A percentile compares a stretch with the other conserved stretches of the same genome.
phyloP scores from a whole-genome alignment of 1,140 invertebrate species.

The Diuraphis noxia region DNA sequence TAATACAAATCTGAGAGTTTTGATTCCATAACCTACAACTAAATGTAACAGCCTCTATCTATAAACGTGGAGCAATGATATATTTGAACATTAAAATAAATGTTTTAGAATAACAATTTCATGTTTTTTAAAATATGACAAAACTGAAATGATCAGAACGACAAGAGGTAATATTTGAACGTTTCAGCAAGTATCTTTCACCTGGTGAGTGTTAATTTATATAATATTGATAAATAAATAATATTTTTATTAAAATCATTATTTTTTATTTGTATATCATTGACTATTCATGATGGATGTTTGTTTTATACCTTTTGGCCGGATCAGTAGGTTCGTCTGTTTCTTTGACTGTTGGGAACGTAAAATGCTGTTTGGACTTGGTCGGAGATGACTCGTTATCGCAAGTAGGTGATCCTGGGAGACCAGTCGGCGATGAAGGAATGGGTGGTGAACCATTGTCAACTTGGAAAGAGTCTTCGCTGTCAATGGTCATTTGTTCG shows the following conservation, averaged over 20 bases:
- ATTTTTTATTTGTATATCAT: no score
- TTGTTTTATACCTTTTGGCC: constrained; percentile 24
- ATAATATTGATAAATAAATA: no score
- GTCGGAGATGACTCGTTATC: constrained; percentile 38
- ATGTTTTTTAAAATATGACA: not conserved
- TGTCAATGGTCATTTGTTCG: constrained; percentile 59
- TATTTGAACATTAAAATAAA: not conserved
- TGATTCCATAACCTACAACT: not conserved
- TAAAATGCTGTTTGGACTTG: constrained; percentile 55
- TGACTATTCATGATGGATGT: not conserved
- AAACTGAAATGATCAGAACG: not conserved
- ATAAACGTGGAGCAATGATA: not conserved
- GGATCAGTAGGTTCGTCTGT: not conserved
- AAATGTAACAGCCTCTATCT: not conserved
- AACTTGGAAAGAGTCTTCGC: constrained; percentile 57
- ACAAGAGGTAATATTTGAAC: not conserved
- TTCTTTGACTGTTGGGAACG: constrained; percentile 53
- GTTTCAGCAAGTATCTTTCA: not conserved
- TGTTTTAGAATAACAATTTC: not conserved
- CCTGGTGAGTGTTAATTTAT: not conserved
- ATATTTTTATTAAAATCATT: no score
- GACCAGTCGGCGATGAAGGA: constrained; percentile 56
- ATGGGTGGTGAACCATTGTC: constrained; percentile 51
- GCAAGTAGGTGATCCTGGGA: constrained; percentile 47
- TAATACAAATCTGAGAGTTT: not conserved